These are phyloP conservation scores for Pollenia amentaria DNA, from an alignment of 2,888 invertebrate species.

Conservation along the genomic window DNA sequence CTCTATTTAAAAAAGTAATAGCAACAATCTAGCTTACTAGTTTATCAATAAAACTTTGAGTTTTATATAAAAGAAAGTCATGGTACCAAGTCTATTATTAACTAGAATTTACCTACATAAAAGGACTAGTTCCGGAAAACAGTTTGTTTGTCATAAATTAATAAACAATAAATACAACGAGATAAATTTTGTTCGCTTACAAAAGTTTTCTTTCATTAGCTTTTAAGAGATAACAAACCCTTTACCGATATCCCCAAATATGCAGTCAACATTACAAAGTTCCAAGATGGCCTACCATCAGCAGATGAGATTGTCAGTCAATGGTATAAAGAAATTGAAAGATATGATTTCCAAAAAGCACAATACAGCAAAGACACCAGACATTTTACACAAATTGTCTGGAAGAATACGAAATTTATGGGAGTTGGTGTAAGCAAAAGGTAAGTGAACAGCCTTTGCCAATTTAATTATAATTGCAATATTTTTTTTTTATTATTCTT, in stretches of 20 bases:
- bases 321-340: constrained; percentile 91
- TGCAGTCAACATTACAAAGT: neutral
- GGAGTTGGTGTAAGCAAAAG: constrained; percentile 90
- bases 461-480: no score
- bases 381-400: constrained; percentile 94
- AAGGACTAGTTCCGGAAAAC: no score
- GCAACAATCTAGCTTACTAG: no score
- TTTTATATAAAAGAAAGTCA: no score
- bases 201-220: neutral
- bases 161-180: no score
- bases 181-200: neutral
- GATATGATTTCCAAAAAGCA: constrained; percentile 87
- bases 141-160: no score
- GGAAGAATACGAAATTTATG: constrained; percentile 90
- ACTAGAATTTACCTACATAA: no score
- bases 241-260: neutral
- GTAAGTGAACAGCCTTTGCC: constrained; percentile 73
- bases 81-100: no score
- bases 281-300: neutral
- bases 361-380: constrained; percentile 89
- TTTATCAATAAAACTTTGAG: no score
- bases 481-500: neutral
- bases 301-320: constrained; percentile 91
- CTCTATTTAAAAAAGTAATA: no score
- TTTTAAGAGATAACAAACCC: neutral